Percentiles rank a stretch among this genome's conserved stretches.
These are phyloP conservation scores for Axinella damicornis DNA, from an alignment of 37 sponge, comb jelly and placozoan species.

Conservation along the genomic window DNA sequence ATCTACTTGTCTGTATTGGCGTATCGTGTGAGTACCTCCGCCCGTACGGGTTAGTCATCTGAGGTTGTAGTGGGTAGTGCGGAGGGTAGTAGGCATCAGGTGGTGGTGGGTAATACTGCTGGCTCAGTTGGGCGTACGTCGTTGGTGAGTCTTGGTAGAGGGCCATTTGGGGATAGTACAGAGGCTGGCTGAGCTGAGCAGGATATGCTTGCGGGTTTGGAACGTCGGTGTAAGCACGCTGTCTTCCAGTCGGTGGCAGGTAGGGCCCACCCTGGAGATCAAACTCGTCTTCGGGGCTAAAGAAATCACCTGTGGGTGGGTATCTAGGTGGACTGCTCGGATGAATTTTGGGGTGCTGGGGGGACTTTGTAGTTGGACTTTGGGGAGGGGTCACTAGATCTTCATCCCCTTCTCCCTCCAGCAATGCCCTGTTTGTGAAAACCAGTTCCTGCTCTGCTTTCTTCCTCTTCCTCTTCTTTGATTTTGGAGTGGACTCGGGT, in stretches of 20 bases:
- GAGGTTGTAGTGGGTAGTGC: no score
- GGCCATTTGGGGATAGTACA: neutral
- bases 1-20: neutral
- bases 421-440: neutral
- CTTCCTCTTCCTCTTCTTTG: neutral
- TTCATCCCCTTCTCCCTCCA: neutral
- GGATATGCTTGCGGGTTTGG: neutral
- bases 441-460: neutral
- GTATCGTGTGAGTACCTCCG: neutral
- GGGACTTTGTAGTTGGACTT: no score
- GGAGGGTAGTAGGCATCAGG: neutral
- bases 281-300: neutral
- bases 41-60: neutral
- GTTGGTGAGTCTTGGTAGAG: neutral
- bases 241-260: neutral
- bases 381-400: no score
- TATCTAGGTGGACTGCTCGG: no score
- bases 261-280: neutral
- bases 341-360: no score
- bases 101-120: slow-evolving; percentile 31
- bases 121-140: slow-evolving; percentile 46
- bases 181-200: slow-evolving; percentile 51
- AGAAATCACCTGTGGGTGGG: neutral
- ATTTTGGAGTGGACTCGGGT: slow-evolving; percentile 27
- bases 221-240: neutral